Conservation (phyloP, 1,140 invertebrate species). For the Asbolus verrucosus region DNA sequence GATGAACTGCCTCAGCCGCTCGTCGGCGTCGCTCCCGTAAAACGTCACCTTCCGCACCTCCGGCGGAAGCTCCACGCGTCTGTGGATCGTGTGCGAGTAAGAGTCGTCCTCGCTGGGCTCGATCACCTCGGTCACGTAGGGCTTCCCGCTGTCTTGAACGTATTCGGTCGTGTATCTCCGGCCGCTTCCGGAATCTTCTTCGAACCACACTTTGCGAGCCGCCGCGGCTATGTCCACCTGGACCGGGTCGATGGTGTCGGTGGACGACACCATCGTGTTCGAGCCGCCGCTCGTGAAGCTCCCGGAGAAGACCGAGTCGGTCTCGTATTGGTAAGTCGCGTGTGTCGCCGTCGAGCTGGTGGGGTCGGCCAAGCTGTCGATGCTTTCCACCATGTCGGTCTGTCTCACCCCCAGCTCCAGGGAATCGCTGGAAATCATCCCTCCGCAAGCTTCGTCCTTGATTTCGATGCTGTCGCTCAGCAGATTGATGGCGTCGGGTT, state of each 20-base stretch:
- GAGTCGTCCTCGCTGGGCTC: slow-evolving; percentile 63
- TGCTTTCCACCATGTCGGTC: slow-evolving; percentile 74
- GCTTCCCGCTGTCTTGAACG: slow-evolving; percentile 62
- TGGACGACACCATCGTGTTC: slow-evolving; percentile 79
- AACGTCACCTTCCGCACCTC: slow-evolving; percentile 71
- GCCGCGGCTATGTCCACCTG: slow-evolving; percentile 62
- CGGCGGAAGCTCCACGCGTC: slow-evolving; percentile 67
- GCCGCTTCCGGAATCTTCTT: slow-evolving; percentile 56
- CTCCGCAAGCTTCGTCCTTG: slow-evolving; percentile 62
- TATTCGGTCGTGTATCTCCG: slow-evolving; percentile 55
- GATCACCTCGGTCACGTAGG: slow-evolving; percentile 67
- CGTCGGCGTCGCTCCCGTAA: slow-evolving; percentile 67
- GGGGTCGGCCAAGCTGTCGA: slow-evolving; percentile 73
- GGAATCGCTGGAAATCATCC: slow-evolving; percentile 67
- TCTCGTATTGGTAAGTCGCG: slow-evolving; percentile 86
- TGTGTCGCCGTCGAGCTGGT: slow-evolving; percentile 83
- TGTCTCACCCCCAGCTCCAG: slow-evolving; percentile 66
- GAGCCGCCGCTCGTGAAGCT: slow-evolving; percentile 83
- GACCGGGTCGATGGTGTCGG: slow-evolving; percentile 73
- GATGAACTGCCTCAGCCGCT: slow-evolving; percentile 67
- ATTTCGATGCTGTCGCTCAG: slow-evolving; percentile 69
- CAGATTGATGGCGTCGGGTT: slow-evolving; percentile 58
- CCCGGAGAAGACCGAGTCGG: slow-evolving; percentile 84
- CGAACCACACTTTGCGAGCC: slow-evolving; percentile 64
- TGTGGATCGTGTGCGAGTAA: slow-evolving; percentile 66